A percentile compares a stretch with the other conserved stretches of the same genome.
Evolutionary conservation across 1,140 invertebrate genomes (phyloP).

Genomic region (Chironomus tepperi): DNA sequence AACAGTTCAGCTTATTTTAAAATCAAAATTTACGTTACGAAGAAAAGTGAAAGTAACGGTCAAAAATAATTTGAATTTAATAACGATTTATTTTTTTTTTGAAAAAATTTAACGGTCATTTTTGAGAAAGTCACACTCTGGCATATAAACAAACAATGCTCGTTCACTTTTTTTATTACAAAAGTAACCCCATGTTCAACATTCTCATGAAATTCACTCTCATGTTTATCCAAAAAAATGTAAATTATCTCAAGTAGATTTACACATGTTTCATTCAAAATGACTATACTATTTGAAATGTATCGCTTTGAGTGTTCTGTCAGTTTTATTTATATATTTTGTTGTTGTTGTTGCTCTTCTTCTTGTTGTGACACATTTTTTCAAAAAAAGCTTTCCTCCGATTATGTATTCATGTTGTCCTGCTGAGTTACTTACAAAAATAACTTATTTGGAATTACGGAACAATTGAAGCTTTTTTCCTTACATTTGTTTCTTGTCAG

Average conservation of each 20-base stretch:
- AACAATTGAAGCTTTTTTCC: no score
- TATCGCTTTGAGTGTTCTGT: no score
- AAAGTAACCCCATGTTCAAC: slow-evolving; percentile 4
- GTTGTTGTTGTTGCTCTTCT: not conserved
- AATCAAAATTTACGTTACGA: no score
- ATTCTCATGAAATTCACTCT: not conserved
- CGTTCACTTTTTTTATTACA: not conserved
- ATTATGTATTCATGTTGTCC: not conserved
- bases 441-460: not conserved
- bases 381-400: not conserved
- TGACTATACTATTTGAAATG: no score
- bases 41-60: no score
- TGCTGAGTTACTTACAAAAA: not conserved
- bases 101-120: no score
- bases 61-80: no score
- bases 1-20: no score
- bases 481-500: no score
- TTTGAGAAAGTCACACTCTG: no score
- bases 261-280: slow-evolving; percentile 19
- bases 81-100: no score
- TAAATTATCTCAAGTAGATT: slow-evolving; percentile 21
- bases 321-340: no score
- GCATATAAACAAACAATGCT: not conserved
- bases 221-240: slow-evolving; percentile 16
- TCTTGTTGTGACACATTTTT: not conserved